Evolutionary conservation across 2,797 vertebrate species (phyloP).

Genomic region (Sus cebifrons): DNA sequence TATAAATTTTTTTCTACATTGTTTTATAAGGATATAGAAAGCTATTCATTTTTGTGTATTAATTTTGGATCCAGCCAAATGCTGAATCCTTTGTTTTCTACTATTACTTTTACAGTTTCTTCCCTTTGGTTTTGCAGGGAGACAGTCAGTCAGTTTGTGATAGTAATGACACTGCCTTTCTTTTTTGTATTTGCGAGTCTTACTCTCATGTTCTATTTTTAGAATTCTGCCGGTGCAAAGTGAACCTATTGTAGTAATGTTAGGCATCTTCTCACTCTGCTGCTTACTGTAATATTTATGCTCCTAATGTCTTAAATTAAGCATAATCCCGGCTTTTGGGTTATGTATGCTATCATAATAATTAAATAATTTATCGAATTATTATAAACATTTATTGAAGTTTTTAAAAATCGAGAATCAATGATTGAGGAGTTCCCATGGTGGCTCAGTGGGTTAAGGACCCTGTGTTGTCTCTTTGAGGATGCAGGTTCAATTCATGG

Average conservation of each 20-base stretch:
- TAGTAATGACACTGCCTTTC: not conserved
- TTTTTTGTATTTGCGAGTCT: constrained; percentile 5
- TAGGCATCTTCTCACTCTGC: not conserved
- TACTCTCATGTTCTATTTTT: not conserved
- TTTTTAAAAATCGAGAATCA: not conserved
- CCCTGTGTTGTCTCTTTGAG: too few species aligned
- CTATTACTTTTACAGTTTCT: not conserved
- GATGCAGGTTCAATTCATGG: too few species aligned
- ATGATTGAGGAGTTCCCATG: not conserved
- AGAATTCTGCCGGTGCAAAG: not conserved
- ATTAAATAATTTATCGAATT: not conserved
- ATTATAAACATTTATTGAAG: not conserved
- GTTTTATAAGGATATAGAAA: constrained; percentile 14
- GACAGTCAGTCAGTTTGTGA: not conserved
- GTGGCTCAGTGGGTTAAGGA: too few species aligned
- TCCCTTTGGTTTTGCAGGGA: constrained; percentile 18
- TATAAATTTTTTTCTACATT: not conserved
- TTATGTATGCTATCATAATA: not conserved
- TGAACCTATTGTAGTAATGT: not conserved
- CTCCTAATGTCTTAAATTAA: not conserved
- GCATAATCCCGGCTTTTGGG: not conserved
- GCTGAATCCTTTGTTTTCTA: not conserved
- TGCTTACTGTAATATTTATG: not conserved
- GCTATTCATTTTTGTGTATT: not conserved
- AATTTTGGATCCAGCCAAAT: constrained; percentile 25